phyloP scores from a whole-genome alignment of 2,888 invertebrate species.

The Meiosimyza decipiens region DNA sequence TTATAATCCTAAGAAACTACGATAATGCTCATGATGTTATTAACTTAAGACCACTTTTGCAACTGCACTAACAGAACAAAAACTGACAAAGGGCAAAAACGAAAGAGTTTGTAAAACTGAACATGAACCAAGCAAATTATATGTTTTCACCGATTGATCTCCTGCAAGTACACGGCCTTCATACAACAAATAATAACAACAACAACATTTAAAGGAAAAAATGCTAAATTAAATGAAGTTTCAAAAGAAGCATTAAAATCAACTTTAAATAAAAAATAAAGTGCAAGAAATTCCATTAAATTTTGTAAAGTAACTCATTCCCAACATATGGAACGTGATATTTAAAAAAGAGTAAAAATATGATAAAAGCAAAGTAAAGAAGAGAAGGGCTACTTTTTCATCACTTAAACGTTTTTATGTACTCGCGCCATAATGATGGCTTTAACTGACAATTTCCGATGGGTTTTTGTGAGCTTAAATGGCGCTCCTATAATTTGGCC shows the following conservation, averaged over 20 bases:
- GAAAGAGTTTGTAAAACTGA: neutral
- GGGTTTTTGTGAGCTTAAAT: constrained; percentile 7
- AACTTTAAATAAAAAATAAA: no score
- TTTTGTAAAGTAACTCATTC: no score
- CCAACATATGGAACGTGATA: no score
- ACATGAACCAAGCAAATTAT: constrained; percentile 5
- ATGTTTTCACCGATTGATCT: constrained; percentile 4
- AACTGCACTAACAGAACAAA: no score
- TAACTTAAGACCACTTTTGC: no score
- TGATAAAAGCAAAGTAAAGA: no score
- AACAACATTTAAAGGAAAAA: neutral
- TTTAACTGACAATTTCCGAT: constrained; percentile 1
- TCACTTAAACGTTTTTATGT: neutral
- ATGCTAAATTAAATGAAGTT: constrained; percentile 6
- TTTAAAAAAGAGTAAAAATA: no score
- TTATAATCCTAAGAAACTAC: no score
- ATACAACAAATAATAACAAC: neutral
- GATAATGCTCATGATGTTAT: no score
- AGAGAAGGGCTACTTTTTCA: neutral
- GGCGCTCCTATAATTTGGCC: constrained; percentile 23
- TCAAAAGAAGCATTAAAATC: neutral
- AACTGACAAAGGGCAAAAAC: no score
- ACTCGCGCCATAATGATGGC: neutral
- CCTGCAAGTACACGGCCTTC: neutral
- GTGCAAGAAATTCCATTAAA: no score